Evolutionary conservation across 2,797 vertebrate species (phyloP), one percentile per base, ranked within the genome.

Genomic region (Smutsia temminckii): DNA sequence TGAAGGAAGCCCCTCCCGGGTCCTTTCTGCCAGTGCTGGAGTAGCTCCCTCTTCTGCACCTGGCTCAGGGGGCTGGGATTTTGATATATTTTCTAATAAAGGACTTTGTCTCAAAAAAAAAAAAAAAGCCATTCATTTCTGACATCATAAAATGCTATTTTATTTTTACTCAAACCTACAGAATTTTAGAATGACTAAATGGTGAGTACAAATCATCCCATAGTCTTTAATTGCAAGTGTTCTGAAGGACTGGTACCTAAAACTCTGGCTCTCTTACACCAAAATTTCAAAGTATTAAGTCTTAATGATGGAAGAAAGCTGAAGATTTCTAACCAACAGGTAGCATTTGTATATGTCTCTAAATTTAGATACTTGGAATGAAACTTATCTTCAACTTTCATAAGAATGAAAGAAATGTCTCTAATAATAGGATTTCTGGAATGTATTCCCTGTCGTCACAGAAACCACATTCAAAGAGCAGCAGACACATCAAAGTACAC

Each of bases 1-100:
- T 95, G 92, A 93, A 90, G 72, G 89, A 89, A 90, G 72, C 77
- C 95, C 63, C 72, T 72, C 42, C 68, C 86, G 72, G 94, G 94
- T 49, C 78, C 69, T 94, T 93, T 84, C 71, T 81, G 89, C 85
- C 68, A 66, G 79, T 86, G 75, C 93, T 89, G 86, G 95, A 84
- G 68, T 59, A 79, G 83, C 79, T 78, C 11, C 71, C 74, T 71
- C 9, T 7, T 42, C 12, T 93, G 91, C 59, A 55, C 79, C 90
- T 93, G 94, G 91, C 91, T 94, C 66, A 88, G 80, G 83, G 88
- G 95, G 89, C 93, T 92, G 59, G 94, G 84, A 95, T 97, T 98
- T 98, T 97, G 96, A 98, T 98, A 98, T 96, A 95, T 98, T 97
- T 98, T 98, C 97, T 98, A 98, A 97, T 98, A 98, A 98, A 98